Conservation (phyloP, 2,888 invertebrate genomes). For the Taphrorychus bicolor region DNA sequence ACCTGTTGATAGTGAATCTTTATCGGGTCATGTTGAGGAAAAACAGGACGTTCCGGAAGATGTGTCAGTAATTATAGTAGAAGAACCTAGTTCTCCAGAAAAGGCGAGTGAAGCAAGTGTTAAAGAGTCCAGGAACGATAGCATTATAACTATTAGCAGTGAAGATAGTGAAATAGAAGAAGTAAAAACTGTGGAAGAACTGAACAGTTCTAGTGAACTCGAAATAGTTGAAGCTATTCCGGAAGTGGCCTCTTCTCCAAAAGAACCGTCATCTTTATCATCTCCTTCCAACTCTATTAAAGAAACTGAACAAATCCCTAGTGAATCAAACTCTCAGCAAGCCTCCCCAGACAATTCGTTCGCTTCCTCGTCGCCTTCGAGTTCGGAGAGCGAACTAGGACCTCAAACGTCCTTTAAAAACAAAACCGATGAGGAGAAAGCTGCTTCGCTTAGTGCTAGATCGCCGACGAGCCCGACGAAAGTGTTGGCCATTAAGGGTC, state of each 20-base stretch:
- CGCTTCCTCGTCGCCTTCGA: neutral
- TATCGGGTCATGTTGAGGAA: too few species aligned
- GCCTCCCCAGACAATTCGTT: neutral
- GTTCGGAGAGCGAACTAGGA: neutral
- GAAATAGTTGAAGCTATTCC: neutral
- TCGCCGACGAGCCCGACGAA: neutral
- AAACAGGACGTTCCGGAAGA: neutral
- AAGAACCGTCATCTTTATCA: too few species aligned
- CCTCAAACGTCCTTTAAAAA: constrained; percentile 29
- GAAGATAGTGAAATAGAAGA: neutral
- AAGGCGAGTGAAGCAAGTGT: neutral
- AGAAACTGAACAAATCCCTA: too few species aligned
- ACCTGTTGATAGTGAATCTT: neutral
- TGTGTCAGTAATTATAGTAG: constrained; percentile 7
- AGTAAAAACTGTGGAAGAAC: neutral
- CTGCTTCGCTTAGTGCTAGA: constrained; percentile 25
- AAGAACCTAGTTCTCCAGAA: neutral
- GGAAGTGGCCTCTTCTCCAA: neutral
- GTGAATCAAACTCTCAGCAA: too few species aligned
- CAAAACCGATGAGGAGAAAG: constrained; percentile 41
- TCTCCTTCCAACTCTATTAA: too few species aligned
- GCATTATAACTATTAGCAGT: neutral
- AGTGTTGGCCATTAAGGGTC: neutral
- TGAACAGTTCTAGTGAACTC: neutral
- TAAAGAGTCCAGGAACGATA: too few species aligned